These are phyloP conservation scores for Ormia ochracea DNA, from an alignment of 2,888 invertebrate genomes.

Conservation along the genomic window DNA sequence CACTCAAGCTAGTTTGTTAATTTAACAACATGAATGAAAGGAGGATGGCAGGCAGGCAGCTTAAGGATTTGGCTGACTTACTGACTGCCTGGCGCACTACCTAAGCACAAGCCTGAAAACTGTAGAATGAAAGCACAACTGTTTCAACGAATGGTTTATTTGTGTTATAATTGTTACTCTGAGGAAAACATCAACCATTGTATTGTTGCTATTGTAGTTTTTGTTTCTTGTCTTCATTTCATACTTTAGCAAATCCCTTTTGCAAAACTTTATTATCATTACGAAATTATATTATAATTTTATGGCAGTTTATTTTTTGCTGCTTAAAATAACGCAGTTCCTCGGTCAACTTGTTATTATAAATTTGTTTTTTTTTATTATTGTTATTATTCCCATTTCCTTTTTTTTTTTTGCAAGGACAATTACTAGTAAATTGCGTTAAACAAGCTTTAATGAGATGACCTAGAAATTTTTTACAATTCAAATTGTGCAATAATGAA, in stretches of 20 bases:
- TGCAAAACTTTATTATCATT: neutral
- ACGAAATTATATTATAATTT: constrained; percentile 3
- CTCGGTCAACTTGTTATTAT: neutral
- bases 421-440: neutral
- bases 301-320: neutral
- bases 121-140: neutral
- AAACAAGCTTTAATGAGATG: neutral
- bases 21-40: neutral
- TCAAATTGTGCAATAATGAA: neutral
- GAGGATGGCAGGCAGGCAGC: neutral
- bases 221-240: neutral
- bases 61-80: neutral
- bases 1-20: constrained; percentile 33
- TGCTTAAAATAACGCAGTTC: neutral
- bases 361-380: neutral
- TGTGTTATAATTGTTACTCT: constrained; percentile 4
- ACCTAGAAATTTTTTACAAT: neutral
- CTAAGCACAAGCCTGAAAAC: neutral
- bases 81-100: neutral
- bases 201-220: neutral
- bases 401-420: neutral
- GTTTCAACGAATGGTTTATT: constrained; percentile 6
- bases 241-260: neutral
- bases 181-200: neutral
- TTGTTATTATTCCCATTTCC: too few relatives aligned